Conservation (phyloP, 1,140 invertebrate species). For the Amphibalanus amphitrite region DNA sequence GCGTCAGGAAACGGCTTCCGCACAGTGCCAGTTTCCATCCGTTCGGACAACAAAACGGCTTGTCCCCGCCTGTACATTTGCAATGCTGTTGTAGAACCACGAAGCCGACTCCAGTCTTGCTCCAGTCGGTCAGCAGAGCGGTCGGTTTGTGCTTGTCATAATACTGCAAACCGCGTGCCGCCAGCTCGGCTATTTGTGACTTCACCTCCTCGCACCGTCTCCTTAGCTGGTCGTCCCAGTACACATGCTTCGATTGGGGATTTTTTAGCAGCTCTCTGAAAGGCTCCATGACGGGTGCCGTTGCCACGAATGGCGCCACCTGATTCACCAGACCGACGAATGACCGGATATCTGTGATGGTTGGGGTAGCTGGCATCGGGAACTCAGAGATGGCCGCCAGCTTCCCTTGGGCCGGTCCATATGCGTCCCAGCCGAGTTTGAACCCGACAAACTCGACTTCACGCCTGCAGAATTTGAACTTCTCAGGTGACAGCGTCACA, state of each 20-base stretch:
- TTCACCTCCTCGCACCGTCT: too few species aligned
- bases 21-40: too few species aligned
- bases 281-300: conserved; percentile 6
- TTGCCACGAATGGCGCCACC: conserved; percentile 4
- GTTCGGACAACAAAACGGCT: too few species aligned
- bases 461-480: conserved; percentile 11
- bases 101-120: too few species aligned
- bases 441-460: conserved; percentile 6
- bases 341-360: not conserved
- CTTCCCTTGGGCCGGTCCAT: not conserved
- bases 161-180: too few species aligned
- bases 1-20: too few species aligned
- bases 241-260: not conserved
- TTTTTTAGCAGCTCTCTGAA: not conserved
- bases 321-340: conserved; percentile 5
- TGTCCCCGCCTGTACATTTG: too few species aligned
- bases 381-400: not conserved
- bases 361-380: conserved; percentile 6
- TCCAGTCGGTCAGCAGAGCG: too few species aligned
- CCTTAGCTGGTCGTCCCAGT: conserved; percentile 6
- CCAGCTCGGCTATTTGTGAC: too few species aligned
- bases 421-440: conserved; percentile 6
- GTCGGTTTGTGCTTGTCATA: too few species aligned
- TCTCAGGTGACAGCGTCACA: conserved; percentile 9
- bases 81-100: too few species aligned